These are phyloP conservation scores for Ridgeia piscesae DNA, from an alignment of 1,140 invertebrate genomes.

Conservation along the genomic window DNA sequence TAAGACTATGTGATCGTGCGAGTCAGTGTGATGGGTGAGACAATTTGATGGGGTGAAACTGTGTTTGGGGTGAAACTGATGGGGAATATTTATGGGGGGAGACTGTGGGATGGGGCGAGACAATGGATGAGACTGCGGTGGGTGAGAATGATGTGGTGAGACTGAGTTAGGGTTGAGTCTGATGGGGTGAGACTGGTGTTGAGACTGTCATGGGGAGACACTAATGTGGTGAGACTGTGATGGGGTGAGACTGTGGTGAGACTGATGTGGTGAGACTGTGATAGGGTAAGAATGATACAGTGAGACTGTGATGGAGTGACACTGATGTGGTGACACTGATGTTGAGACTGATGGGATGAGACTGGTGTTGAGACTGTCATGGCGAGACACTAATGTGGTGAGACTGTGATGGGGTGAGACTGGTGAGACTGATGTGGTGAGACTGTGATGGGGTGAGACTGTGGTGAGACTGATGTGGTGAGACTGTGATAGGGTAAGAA, in stretches of 20 bases:
- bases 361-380: not conserved
- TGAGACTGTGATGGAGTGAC: not conserved
- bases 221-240: not conserved
- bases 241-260: not conserved
- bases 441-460: not conserved
- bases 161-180: too few species aligned
- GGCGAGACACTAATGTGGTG: not conserved
- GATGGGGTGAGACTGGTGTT: not conserved
- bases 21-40: constrained; percentile 36
- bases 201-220: not conserved
- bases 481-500: not conserved
- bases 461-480: not conserved
- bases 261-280: constrained; percentile 37
- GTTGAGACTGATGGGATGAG: not conserved
- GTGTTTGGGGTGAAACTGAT: not conserved
- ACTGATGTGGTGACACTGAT: not conserved
- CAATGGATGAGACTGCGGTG: too few species aligned
- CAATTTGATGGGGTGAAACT: not conserved
- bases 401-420: not conserved
- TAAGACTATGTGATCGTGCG: constrained; percentile 29
- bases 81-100: not conserved
- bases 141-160: not conserved
- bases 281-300: constrained; percentile 28
- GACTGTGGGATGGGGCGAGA: not conserved
- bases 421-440: too few species aligned